Percentiles rank a stretch among this genome's conserved stretches.
Evolutionary conservation across 2,888 invertebrate species (phyloP).

Genomic region (Polia nebulosa): DNA sequence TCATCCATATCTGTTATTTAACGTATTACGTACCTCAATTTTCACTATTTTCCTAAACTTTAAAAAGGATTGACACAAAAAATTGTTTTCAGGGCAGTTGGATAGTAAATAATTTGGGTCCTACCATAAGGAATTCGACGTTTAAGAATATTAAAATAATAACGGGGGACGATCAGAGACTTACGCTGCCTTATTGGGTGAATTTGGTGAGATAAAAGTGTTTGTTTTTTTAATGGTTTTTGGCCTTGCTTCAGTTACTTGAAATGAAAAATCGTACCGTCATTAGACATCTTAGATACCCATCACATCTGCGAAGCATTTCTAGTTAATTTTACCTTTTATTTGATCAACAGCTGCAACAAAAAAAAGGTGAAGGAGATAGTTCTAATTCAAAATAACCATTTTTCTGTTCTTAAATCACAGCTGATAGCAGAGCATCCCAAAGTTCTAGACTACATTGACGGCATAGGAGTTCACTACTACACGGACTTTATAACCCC

Average conservation of each 20-base stretch:
- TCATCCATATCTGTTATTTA: too few species aligned
- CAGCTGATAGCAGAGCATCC: slow-evolving; percentile 82
- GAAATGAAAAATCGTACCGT: too few species aligned
- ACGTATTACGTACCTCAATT: too few species aligned
- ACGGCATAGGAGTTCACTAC: slow-evolving; percentile 96
- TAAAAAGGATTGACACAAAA: too few species aligned
- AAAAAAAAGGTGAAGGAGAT: background rate
- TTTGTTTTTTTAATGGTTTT: too few species aligned
- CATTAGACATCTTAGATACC: too few species aligned
- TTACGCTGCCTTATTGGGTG: slow-evolving; percentile 92
- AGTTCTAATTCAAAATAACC: slow-evolving; percentile 3
- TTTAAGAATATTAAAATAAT: slow-evolving; percentile 93
- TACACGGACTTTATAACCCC: slow-evolving; percentile 92
- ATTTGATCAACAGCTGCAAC: too few species aligned
- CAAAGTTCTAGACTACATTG: slow-evolving; percentile 90
- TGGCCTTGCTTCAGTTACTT: too few species aligned
- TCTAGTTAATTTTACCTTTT: too few species aligned
- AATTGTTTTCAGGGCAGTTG: slow-evolving; percentile 92
- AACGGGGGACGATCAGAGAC: slow-evolving; percentile 94
- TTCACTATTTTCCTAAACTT: too few species aligned
- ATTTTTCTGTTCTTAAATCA: slow-evolving; percentile 9
- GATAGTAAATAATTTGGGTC: slow-evolving; percentile 94
- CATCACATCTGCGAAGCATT: too few species aligned
- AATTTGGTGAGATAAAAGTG: slow-evolving; percentile 85
- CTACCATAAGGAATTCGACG: slow-evolving; percentile 91